phyloP scores from a whole-genome alignment of 2,888 invertebrate species.

The Tuberolachnus salignus region DNA sequence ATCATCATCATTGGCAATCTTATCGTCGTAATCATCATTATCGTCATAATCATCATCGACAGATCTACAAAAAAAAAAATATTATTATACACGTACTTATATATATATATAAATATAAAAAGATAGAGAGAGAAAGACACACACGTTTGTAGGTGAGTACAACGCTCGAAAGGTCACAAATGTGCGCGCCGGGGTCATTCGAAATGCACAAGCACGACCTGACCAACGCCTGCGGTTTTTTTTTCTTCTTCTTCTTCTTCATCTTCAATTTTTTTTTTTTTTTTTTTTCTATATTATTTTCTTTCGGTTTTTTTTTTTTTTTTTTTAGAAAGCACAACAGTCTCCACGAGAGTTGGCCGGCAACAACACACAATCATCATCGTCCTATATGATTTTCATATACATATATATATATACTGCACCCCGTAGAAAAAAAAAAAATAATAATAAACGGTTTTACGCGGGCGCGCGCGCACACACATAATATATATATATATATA shows the following conservation, averaged over 20 bases:
- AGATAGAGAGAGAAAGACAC: not conserved
- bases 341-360: not conserved
- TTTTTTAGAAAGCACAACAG: conserved; percentile 9
- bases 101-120: too few relatives aligned
- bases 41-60: conserved; percentile 4
- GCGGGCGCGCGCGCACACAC: too few relatives aligned
- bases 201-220: conserved; percentile 45
- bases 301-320: not conserved
- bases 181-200: conserved; percentile 43
- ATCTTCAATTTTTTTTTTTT: not conserved
- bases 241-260: conserved; percentile 11
- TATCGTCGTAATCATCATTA: not conserved
- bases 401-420: not conserved
- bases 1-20: not conserved
- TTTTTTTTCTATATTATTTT: not conserved
- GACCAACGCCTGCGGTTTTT: conserved; percentile 47
- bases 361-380: not conserved
- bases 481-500: too few relatives aligned
- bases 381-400: not conserved
- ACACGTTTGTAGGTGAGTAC: not conserved
- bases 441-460: conserved; percentile 14
- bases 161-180: conserved; percentile 33
- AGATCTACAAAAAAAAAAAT: not conserved
- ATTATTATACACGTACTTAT: too few relatives aligned
- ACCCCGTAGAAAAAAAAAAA: not conserved